phyloP scores from a whole-genome alignment of 2,797 vertebrate species.

The Cuniculus paca region DNA sequence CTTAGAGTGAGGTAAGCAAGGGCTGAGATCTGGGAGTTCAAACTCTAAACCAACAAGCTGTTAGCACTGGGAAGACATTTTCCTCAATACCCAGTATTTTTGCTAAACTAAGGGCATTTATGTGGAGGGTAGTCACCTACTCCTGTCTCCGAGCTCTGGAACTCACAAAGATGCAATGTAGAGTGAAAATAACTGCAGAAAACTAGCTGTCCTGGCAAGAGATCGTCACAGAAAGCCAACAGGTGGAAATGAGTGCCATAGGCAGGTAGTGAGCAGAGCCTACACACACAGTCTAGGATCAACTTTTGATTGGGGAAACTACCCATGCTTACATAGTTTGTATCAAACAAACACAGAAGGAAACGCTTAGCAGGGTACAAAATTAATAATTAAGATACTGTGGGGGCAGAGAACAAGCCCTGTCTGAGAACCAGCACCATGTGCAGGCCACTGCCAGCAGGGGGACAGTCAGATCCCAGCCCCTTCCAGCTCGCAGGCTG shows the following conservation, averaged over 20 bases:
- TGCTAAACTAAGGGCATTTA: neutral
- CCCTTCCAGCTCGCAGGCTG: too few relatives aligned
- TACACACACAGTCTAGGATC: neutral
- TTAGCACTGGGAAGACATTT: neutral
- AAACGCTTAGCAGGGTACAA: neutral
- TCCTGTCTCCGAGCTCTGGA: neutral
- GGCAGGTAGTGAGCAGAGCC: neutral
- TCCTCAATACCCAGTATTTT: neutral
- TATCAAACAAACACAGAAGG: constrained; percentile 4
- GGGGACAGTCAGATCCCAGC: too few relatives aligned
- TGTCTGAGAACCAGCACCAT: too few relatives aligned
- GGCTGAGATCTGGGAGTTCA: neutral
- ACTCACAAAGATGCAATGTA: constrained; percentile 14
- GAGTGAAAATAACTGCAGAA: constrained; percentile 16
- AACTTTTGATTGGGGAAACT: neutral
- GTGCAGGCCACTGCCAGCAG: too few relatives aligned
- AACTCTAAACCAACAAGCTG: neutral
- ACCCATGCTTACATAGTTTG: neutral
- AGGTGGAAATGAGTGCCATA: neutral
- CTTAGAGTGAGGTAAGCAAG: neutral
- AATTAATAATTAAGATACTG: neutral
- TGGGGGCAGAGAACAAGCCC: too few relatives aligned
- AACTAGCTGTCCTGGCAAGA: neutral
- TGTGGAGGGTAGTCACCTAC: neutral
- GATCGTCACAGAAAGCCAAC: neutral